Conservation (phyloP, 2,888 invertebrate genomes). For the Mythimna vitellina region DNA sequence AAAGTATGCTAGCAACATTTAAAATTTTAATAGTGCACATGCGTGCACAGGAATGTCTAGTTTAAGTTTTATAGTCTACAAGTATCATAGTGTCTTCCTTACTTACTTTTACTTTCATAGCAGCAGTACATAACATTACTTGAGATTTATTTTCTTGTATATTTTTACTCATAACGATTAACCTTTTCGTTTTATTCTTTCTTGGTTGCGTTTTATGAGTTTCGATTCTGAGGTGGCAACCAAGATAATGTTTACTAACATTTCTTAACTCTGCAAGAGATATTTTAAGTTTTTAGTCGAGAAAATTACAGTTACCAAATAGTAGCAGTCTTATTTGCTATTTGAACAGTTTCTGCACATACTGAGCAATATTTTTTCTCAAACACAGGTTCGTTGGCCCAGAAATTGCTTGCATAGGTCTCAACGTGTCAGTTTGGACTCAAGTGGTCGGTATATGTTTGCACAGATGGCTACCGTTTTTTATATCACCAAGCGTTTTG, state of each 20-base stretch:
- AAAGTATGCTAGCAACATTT: not conserved
- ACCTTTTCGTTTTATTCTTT: conserved; percentile 11
- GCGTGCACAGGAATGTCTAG: conserved; percentile 4
- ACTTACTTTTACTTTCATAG: conserved; percentile 4
- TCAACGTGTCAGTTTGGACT: conserved; percentile 63
- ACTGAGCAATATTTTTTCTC: conserved; percentile 63
- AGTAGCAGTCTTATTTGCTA: conserved; percentile 38
- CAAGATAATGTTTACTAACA: conserved; percentile 3
- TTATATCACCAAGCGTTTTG: conserved; percentile 66
- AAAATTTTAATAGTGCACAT: not conserved
- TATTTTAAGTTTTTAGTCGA: not conserved
- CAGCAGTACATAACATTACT: conserved; percentile 4
- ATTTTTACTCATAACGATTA: conserved; percentile 7
- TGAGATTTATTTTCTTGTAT: conserved; percentile 9
- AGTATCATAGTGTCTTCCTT: not conserved
- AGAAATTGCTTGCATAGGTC: conserved; percentile 70
- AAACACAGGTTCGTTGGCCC: conserved; percentile 74
- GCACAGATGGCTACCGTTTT: conserved; percentile 76
- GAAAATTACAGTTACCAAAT: conserved; percentile 25
- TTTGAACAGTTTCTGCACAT: conserved; percentile 68
- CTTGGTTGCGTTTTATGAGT: not conserved
- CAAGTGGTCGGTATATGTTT: conserved; percentile 70
- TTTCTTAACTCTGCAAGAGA: not conserved
- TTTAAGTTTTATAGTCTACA: conserved; percentile 24
- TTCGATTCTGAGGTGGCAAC: conserved; percentile 8